phyloP scores from a whole-genome alignment of 2,888 invertebrate species.

The Agrypnus murinus region DNA sequence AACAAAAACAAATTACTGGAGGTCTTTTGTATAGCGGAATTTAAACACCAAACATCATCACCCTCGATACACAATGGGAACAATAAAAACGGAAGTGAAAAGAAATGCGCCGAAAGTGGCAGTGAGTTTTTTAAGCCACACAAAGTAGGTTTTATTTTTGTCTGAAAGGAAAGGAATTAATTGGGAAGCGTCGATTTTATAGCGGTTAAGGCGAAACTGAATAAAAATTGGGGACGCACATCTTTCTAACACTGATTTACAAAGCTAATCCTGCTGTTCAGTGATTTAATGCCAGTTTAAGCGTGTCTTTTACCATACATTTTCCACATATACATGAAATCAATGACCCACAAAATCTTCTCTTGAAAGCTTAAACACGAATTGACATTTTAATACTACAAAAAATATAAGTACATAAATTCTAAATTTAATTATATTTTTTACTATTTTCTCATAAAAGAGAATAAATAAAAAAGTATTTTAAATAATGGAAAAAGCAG shows the following conservation, averaged over 20 bases:
- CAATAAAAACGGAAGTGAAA: conserved; percentile 19
- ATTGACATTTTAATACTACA: too few species aligned
- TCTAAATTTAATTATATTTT: too few species aligned
- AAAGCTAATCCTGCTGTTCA: conserved; percentile 59
- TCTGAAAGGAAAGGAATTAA: conserved; percentile 11
- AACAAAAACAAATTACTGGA: conserved; percentile 22
- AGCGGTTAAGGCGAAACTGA: conserved; percentile 20
- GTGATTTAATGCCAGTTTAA: conserved; percentile 56
- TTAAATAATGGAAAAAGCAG: conserved; percentile 4
- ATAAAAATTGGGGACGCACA: conserved; percentile 28
- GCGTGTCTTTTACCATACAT: conserved; percentile 8
- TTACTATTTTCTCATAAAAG: too few species aligned
- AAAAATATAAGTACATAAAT: too few species aligned
- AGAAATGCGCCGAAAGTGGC: conserved; percentile 11
- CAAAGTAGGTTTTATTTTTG: conserved; percentile 14
- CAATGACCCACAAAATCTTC: conserved; percentile 20
- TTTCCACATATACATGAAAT: conserved; percentile 1
- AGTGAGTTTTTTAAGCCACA: background rate
- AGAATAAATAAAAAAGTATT: too few species aligned
- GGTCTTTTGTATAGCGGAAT: conserved; percentile 19
- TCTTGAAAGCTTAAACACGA: conserved; percentile 2
- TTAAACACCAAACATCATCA: conserved; percentile 19
- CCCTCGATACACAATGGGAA: conserved; percentile 2
- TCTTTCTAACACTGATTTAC: conserved; percentile 53
- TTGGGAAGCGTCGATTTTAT: conserved; percentile 22